These are phyloP conservation scores for Colostygia pectinataria DNA, from an alignment of 2,888 invertebrate genomes.

Conservation along the genomic window DNA sequence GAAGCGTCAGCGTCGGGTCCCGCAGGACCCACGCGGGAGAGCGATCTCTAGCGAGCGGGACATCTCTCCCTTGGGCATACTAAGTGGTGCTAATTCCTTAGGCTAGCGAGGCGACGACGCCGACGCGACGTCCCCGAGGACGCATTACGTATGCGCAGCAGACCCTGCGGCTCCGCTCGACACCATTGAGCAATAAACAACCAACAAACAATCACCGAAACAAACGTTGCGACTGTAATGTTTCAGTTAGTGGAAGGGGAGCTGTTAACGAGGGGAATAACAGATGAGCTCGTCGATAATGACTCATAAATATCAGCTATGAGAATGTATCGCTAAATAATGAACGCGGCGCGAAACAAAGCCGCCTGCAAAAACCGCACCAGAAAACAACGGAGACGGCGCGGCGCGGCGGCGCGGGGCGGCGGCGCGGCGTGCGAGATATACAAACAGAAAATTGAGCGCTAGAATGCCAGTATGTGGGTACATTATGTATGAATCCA, in stretches of 20 bases:
- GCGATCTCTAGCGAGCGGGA: slow-evolving; percentile 5
- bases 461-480: slow-evolving; percentile 12
- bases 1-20: slow-evolving; percentile 14
- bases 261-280: slow-evolving; percentile 27
- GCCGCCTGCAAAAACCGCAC: slow-evolving; percentile 26
- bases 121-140: slow-evolving; percentile 5
- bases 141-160: slow-evolving; percentile 17
- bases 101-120: not conserved
- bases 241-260: not conserved
- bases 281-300: slow-evolving; percentile 36
- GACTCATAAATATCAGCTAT: slow-evolving; percentile 39
- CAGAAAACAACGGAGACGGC: slow-evolving; percentile 3
- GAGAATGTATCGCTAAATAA: slow-evolving; percentile 41
- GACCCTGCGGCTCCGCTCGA: slow-evolving; percentile 4
- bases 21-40: slow-evolving; percentile 21
- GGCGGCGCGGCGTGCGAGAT: not conserved
- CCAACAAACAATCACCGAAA: slow-evolving; percentile 9
- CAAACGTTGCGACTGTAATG: slow-evolving; percentile 7
- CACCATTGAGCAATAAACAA: slow-evolving; percentile 40
- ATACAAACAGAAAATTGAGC: slow-evolving; percentile 2
- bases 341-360: slow-evolving; percentile 33
- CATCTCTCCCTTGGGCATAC: slow-evolving; percentile 10
- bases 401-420: slow-evolving; percentile 1
- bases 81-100: slow-evolving; percentile 8
- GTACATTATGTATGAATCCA: slow-evolving; percentile 8